Base-by-base conservation (phyloP, 2,888 invertebrate species). In the Campoplex nolae region DNA sequence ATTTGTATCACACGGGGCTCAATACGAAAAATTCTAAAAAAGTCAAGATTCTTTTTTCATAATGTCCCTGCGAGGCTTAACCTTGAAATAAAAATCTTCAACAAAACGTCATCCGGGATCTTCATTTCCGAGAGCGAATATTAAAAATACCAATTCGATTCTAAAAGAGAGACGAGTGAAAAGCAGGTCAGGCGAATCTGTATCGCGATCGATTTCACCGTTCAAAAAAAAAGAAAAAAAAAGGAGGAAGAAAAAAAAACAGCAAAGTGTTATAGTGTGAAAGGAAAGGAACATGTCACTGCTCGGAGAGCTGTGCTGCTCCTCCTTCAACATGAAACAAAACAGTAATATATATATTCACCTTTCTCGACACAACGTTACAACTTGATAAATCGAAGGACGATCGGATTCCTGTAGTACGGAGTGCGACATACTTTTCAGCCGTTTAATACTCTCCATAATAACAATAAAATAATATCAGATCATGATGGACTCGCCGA, bases 331-430 rank as follows among this genome's bases (percentile, higher is more conserved):
- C 56, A 74, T 73, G 18, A 56, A 74, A 18, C 4, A 35, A 54
- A 13, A 18, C 67, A 42, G 67, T 11, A 75, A 54, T 75, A 56
- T 78, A 70, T 56, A 23, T 75, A 67, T 62, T 76, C 80, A 70
- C 84, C 84, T 84, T 84, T 84, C 84, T 54, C 80, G 70, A 48
- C 42, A 68, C 28, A 54, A 23, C 38, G 18, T 56, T 56, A 54
- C n/a, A 75, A 32, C 45, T 71, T 45, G 71, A 71, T 58, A 32
- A n/a, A 76, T 65, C 75, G 84, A 84, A 84, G 84, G 84, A 84
- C 84, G 84, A 80, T 76, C 79, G 70, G 80, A 84, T 80, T 84
- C 70, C 70, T 71, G 38, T 54, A 65, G 70, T 18, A 28, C 58
- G 70, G 70, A 62, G n/a, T 51, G 54, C 68, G 73, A 84, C 74